Percentiles rank a stretch among this genome's conserved stretches.
These are phyloP conservation scores for Bothrops alternatus DNA, from an alignment of 2,797 vertebrate species.

Conservation along the genomic window DNA sequence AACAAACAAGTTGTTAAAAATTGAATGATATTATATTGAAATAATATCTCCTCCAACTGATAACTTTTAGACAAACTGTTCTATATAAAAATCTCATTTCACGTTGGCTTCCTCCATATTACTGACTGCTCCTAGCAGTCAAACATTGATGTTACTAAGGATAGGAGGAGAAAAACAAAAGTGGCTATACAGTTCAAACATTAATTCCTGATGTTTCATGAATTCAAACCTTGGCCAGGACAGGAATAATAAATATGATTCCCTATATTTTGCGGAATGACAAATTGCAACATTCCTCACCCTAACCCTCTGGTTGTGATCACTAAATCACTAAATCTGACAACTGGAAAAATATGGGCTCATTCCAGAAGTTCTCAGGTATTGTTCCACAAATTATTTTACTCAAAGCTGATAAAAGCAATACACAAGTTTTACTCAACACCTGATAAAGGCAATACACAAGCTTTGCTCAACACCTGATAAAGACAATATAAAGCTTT, in stretches of 20 bases:
- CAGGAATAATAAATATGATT: neutral
- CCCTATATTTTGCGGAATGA: neutral
- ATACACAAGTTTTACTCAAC: neutral
- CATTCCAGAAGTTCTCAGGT: neutral
- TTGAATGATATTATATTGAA: neutral
- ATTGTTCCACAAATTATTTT: neutral
- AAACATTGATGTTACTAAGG: neutral
- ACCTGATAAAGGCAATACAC: neutral
- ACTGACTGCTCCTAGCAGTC: neutral
- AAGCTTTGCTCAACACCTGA: neutral
- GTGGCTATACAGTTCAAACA: neutral
- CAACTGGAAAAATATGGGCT: neutral
- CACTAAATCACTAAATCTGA: neutral
- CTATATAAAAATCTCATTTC: neutral
- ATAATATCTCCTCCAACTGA: neutral
- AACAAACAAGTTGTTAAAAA: slow-evolving; percentile 20
- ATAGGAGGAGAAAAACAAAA: neutral
- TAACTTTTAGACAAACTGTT: neutral
- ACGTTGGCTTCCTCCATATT: neutral
- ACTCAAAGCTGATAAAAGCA: neutral
- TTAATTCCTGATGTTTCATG: neutral
- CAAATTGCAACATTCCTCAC: neutral
- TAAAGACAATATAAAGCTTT: neutral
- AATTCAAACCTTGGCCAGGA: neutral
- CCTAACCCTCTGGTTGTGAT: neutral